A percentile compares a stretch with the other conserved stretches of the same genome.
phyloP scores from a whole-genome alignment of 2,797 vertebrate species.

The Avahi laniger region DNA sequence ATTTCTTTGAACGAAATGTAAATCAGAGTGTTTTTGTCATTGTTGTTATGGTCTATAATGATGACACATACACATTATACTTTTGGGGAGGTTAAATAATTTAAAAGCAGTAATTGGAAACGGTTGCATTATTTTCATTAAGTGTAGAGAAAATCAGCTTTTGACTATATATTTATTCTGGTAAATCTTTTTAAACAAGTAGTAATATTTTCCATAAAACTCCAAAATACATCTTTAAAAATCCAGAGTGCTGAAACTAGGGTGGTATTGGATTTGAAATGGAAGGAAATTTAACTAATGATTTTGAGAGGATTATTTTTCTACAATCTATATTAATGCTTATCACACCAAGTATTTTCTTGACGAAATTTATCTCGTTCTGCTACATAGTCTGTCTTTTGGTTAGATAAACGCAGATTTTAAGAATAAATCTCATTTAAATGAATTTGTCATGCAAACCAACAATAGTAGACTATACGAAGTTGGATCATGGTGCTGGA shows the following conservation, averaged over 20 bases:
- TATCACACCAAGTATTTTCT: not conserved
- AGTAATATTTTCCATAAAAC: constrained; percentile 62
- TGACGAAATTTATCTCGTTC: constrained; percentile 6
- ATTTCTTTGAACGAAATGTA: constrained; percentile 2
- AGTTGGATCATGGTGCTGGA: not conserved
- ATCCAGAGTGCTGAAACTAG: constrained; percentile 22
- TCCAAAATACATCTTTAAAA: constrained; percentile 33
- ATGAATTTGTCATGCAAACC: not conserved
- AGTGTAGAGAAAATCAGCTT: constrained; percentile 49
- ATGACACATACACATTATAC: not conserved
- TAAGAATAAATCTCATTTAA: not conserved
- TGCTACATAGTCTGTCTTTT: not conserved
- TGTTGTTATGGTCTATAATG: constrained; percentile 14
- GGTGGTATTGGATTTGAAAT: constrained; percentile 47
- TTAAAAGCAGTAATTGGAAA: not conserved
- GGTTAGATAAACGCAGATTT: not conserved
- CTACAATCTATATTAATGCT: not conserved
- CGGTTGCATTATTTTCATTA: constrained; percentile 39
- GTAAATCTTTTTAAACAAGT: constrained; percentile 63
- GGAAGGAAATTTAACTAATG: not conserved
- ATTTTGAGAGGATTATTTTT: constrained; percentile 58
- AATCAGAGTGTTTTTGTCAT: not conserved
- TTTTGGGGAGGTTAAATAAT: not conserved
- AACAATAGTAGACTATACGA: not conserved
- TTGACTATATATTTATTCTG: constrained; percentile 64